These are phyloP conservation scores for Centroberyx gerrardi DNA, from an alignment of 2,797 vertebrate genomes.

Conservation along the genomic window DNA sequence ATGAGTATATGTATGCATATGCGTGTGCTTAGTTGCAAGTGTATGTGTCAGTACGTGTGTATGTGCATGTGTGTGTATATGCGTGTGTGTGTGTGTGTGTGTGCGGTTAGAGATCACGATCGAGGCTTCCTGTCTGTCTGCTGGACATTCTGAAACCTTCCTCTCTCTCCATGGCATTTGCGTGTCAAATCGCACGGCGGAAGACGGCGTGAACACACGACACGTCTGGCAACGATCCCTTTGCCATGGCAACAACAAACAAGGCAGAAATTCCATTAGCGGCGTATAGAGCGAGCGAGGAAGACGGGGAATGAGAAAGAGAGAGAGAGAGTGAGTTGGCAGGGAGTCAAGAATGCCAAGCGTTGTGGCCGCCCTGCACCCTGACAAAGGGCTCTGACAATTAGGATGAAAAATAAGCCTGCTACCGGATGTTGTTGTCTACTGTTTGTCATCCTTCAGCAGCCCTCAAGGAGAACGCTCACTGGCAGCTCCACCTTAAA, in stretches of 20 bases:
- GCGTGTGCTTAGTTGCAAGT: not conserved
- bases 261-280: conserved; percentile 89
- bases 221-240: conserved; percentile 88
- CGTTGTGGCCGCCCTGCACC: conserved; percentile 80
- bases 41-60: not conserved
- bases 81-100: not conserved
- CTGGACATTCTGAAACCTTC: not conserved
- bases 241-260: conserved; percentile 92
- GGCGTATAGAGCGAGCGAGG: conserved; percentile 16
- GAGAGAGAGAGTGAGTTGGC: conserved; percentile 75
- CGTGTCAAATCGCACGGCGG: conserved; percentile 18
- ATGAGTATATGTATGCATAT: not conserved
- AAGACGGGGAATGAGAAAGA: not conserved
- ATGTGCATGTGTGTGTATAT: too few relatives aligned
- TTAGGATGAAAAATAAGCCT: conserved; percentile 68
- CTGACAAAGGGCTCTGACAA: conserved; percentile 83
- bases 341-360: conserved; percentile 89
- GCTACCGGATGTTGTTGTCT: conserved; percentile 47
- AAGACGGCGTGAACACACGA: conserved; percentile 58
- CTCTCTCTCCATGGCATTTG: not conserved
- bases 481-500: conserved; percentile 27
- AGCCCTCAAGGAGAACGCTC: conserved; percentile 26
- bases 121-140: conserved; percentile 21
- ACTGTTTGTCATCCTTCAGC: conserved; percentile 45
- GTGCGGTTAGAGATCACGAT: conserved; percentile 61